These are phyloP conservation scores for Volucella inflata DNA, from an alignment of 2,888 invertebrate genomes.

Conservation along the genomic window DNA sequence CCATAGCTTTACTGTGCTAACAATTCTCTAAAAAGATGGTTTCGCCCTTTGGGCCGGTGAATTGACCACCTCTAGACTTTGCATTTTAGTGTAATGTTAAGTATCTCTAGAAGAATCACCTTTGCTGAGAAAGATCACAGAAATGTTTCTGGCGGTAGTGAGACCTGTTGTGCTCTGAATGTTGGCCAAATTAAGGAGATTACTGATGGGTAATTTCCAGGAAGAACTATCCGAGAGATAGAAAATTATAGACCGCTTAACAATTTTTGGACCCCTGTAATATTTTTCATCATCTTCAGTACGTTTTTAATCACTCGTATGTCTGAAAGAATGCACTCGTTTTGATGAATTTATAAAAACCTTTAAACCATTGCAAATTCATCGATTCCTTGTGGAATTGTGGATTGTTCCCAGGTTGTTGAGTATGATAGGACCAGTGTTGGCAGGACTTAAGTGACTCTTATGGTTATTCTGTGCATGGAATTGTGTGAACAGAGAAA, in stretches of 20 bases:
- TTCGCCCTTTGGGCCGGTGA: too few species aligned
- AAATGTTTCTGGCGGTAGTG: background rate
- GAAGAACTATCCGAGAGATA: constrained; percentile 1
- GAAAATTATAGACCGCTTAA: constrained; percentile 47
- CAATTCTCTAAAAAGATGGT: too few species aligned
- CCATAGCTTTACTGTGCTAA: too few species aligned
- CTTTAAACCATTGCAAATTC: too few species aligned
- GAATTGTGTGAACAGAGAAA: constrained; percentile 14
- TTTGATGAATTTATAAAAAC: too few species aligned
- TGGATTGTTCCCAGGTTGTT: constrained; percentile 37
- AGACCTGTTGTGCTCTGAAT: background rate
- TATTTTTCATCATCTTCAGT: background rate
- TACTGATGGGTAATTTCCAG: background rate
- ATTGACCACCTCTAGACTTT: too few species aligned
- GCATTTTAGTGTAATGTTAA: too few species aligned
- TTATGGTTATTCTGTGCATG: background rate
- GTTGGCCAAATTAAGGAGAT: constrained; percentile 26
- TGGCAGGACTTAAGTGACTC: constrained; percentile 28
- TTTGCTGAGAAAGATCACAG: too few species aligned
- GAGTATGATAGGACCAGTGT: constrained; percentile 19
- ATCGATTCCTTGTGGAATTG: constrained; percentile 17
- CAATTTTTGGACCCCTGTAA: constrained; percentile 44
- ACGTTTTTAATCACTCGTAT: too few species aligned
- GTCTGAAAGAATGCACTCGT: too few species aligned
- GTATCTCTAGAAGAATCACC: too few species aligned